A percentile compares a stretch with the other conserved stretches of the same genome.
These are phyloP conservation scores for Tridacna crocea DNA, from an alignment of 2,888 invertebrate genomes.

Conservation along the genomic window DNA sequence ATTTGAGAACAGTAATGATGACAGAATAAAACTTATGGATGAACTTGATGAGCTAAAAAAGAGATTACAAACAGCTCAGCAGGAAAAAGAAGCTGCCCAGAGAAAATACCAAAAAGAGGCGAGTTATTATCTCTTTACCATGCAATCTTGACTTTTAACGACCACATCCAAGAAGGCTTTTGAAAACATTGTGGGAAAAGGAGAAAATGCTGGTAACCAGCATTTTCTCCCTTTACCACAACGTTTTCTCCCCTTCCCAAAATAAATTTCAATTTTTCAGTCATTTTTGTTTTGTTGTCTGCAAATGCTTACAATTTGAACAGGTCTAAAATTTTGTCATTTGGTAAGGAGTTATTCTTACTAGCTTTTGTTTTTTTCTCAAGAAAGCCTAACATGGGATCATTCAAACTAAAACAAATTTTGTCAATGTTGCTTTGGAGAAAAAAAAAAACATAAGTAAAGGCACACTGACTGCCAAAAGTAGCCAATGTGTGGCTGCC, in stretches of 20 bases:
- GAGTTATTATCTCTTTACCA: neutral
- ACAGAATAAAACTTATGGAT: constrained; percentile 73
- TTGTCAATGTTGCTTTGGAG: too few relatives aligned
- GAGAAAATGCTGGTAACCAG: neutral
- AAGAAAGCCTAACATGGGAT: too few relatives aligned
- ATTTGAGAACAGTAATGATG: constrained; percentile 78
- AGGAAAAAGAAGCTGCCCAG: constrained; percentile 79
- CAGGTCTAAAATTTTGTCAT: too few relatives aligned
- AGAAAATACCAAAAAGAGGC: constrained; percentile 82
- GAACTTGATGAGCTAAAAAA: constrained; percentile 79
- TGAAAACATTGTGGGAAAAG: neutral
- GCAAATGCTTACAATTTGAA: too few relatives aligned
- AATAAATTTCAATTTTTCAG: too few relatives aligned
- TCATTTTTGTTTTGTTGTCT: too few relatives aligned
- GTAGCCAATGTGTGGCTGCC: too few relatives aligned
- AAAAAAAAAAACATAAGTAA: too few relatives aligned
- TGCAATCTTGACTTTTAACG: neutral
- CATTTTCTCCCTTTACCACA: neutral
- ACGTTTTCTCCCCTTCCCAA: neutral
- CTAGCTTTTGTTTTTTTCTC: too few relatives aligned
- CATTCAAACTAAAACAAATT: too few relatives aligned
- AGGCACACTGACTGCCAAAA: too few relatives aligned
- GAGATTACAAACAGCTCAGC: constrained; percentile 67
- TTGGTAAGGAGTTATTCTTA: too few relatives aligned
- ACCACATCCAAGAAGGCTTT: neutral